These are phyloP conservation scores for Hipparchia sbordonii DNA, from an alignment of 2,888 invertebrate species.

Conservation along the genomic window DNA sequence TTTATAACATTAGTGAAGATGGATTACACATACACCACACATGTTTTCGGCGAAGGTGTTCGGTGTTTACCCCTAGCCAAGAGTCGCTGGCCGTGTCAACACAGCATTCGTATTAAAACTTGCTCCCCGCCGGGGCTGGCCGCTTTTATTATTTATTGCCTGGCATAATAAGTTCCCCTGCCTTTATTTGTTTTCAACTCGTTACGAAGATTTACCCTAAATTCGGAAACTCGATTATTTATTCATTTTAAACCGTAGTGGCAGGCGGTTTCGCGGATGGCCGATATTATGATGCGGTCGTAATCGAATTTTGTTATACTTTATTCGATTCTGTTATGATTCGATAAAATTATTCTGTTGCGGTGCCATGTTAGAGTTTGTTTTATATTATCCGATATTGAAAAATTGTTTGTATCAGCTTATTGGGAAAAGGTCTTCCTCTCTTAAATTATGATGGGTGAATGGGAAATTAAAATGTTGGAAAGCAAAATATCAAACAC, in stretches of 20 bases:
- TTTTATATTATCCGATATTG: not conserved
- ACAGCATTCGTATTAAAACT: constrained; percentile 59
- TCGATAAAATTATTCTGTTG: constrained; percentile 9
- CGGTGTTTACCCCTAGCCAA: constrained; percentile 20
- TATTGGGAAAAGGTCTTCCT: not conserved
- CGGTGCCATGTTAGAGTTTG: not conserved
- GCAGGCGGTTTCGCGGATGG: constrained; percentile 35
- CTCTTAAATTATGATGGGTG: not conserved
- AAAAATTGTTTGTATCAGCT: not conserved
- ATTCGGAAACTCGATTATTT: constrained; percentile 75
- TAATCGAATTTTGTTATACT: constrained; percentile 30
- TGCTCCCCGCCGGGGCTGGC: constrained; percentile 56
- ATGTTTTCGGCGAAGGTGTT: constrained; percentile 29
- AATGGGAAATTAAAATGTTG: not conserved
- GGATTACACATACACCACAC: not conserved
- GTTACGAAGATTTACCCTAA: constrained; percentile 76
- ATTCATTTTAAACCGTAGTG: constrained; percentile 63
- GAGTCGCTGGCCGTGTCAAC: constrained; percentile 33
- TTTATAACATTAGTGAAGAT: too few relatives aligned
- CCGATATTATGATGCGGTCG: constrained; percentile 33
- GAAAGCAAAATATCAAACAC: too few relatives aligned
- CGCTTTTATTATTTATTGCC: constrained; percentile 78
- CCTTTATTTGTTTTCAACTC: constrained; percentile 79
- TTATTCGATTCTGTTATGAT: constrained; percentile 17
- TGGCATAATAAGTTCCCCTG: constrained; percentile 66